Evolutionary conservation across 2,888 invertebrate species (phyloP).

Genomic region (Oxycera nigricornis): DNA sequence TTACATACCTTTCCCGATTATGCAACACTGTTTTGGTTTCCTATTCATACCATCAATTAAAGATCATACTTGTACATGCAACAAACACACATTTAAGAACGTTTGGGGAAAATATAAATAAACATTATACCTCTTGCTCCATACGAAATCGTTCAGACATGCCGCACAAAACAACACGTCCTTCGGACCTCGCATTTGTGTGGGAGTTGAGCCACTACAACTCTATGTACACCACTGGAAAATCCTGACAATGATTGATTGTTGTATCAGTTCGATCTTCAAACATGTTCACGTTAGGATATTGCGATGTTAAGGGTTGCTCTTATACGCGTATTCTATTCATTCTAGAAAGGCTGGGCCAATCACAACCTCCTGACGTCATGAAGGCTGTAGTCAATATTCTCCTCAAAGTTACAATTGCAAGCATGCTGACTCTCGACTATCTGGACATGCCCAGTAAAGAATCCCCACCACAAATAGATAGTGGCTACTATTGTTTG

Average conservation of each 20-base stretch:
- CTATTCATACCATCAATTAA: neutral
- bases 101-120: neutral
- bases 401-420: slow-evolving; percentile 15
- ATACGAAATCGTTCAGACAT: neutral
- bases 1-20: too few relatives aligned
- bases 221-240: neutral
- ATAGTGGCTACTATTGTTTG: neutral
- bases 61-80: neutral
- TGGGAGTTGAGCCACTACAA: neutral
- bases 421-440: neutral
- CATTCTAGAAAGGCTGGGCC: neutral
- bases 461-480: neutral
- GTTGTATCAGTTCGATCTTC: too few relatives aligned
- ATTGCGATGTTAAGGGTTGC: too few relatives aligned
- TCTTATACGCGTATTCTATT: neutral
- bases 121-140: neutral
- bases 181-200: neutral
- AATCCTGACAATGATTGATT: neutral
- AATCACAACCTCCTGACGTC: slow-evolving; percentile 36
- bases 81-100: neutral
- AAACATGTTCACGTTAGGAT: too few relatives aligned
- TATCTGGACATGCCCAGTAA: slow-evolving; percentile 8
- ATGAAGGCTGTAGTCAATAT: slow-evolving; percentile 28
- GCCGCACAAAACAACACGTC: neutral
- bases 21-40: neutral